These are phyloP conservation scores for Trematomus bernacchii DNA, from an alignment of 2,797 vertebrate genomes.

Conservation along the genomic window DNA sequence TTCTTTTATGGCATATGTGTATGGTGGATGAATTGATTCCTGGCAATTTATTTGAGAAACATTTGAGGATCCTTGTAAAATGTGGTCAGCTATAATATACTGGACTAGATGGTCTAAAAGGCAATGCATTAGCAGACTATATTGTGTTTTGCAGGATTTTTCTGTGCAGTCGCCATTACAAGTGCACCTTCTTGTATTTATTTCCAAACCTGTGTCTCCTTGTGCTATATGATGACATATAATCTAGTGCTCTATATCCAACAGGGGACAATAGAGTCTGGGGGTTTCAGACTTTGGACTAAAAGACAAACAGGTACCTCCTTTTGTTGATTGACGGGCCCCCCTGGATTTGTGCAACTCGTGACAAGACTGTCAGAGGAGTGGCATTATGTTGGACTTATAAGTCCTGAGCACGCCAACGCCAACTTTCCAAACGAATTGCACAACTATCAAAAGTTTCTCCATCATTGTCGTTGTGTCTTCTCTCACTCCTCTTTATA, in stretches of 20 bases:
- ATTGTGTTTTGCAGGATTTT: conserved; percentile 11
- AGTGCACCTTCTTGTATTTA: conserved; percentile 35
- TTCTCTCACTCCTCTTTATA: conserved; percentile 80
- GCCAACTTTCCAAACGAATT: conserved; percentile 85
- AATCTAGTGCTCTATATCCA: conserved; percentile 49
- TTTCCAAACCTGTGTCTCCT: conserved; percentile 31
- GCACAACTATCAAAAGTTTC: conserved; percentile 88
- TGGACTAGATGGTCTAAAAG: conserved; percentile 1
- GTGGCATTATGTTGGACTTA: conserved; percentile 78
- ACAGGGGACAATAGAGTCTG: conserved; percentile 48
- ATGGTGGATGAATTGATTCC: background rate
- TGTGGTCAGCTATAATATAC: conserved; percentile 7
- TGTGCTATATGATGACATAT: conserved; percentile 46
- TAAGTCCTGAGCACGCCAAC: conserved; percentile 67
- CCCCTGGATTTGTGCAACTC: conserved; percentile 72
- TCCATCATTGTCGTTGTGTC: conserved; percentile 85
- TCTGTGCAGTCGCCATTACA: conserved; percentile 11
- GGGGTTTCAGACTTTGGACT: conserved; percentile 40
- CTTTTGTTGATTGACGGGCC: conserved; percentile 78
- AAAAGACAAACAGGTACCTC: conserved; percentile 74
- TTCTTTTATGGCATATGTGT: conserved; percentile 16
- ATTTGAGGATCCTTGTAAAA: background rate
- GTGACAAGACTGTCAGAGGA: conserved; percentile 79
- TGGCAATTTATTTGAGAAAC: conserved; percentile 25
- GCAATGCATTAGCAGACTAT: conserved; percentile 3